These are phyloP conservation scores for Rutilus rutilus DNA, from an alignment of 2,113 vertebrate genomes.

Conservation along the genomic window DNA sequence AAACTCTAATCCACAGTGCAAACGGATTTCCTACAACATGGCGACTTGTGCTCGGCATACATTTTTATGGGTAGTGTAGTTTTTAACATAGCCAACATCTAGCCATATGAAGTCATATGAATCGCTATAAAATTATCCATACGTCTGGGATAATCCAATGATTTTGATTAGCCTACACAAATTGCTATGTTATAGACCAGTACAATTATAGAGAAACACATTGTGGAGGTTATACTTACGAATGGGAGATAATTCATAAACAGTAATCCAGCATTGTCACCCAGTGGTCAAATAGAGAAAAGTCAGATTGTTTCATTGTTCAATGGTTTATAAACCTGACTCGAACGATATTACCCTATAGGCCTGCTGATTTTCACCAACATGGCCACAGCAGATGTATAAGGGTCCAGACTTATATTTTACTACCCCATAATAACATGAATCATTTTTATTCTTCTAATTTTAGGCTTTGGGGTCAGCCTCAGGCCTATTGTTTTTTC, in stretches of 20 bases:
- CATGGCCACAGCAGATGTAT: no score
- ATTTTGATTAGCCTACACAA: no score
- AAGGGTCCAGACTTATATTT: no score
- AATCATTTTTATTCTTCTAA: no score
- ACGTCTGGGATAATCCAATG: not conserved
- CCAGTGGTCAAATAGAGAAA: conserved; percentile 18
- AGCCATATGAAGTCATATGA: not conserved
- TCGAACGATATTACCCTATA: not conserved
- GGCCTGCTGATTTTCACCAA: no score
- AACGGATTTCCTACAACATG: conserved; percentile 81
- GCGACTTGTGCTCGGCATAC: conserved; percentile 56
- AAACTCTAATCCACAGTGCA: conserved; percentile 75
- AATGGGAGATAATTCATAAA: not conserved
- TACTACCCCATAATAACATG: no score
- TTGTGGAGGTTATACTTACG: not conserved
- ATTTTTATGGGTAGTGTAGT: conserved; percentile 76
- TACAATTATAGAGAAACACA: not conserved
- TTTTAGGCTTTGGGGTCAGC: no score
- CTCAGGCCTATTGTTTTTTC: no score
- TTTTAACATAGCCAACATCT: not conserved
- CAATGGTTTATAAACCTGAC: not conserved
- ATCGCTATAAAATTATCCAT: not conserved
- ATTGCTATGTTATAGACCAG: not conserved
- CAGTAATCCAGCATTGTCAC: conserved; percentile 8
- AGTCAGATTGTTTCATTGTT: not conserved